A percentile compares a stretch with the other conserved stretches of the same genome.
phyloP scores from a whole-genome alignment of 2,888 invertebrate species.

The Drepanosiphum platanoidis region DNA sequence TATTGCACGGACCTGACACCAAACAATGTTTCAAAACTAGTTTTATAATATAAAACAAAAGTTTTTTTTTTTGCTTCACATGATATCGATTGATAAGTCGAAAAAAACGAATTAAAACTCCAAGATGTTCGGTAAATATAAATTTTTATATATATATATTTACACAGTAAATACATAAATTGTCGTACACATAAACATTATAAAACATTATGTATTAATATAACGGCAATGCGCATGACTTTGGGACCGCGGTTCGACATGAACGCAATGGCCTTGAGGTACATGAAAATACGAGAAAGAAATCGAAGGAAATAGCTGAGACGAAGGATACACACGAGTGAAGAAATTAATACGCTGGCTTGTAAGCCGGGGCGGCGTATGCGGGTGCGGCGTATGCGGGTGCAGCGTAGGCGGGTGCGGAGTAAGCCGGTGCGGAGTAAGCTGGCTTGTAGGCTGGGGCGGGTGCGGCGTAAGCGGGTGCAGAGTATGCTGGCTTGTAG shows the following conservation, averaged over 20 bases:
- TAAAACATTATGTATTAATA: background rate
- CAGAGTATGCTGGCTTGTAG: no score
- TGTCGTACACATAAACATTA: background rate
- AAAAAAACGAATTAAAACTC: no score
- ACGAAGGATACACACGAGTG: background rate
- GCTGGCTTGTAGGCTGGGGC: background rate
- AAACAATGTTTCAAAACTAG: no score
- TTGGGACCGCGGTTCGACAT: background rate
- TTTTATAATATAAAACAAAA: no score
- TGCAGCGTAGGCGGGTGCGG: background rate
- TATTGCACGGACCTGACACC: no score
- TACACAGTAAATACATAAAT: constrained; percentile 12
- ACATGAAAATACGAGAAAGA: constrained; percentile 8
- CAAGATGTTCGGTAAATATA: background rate
- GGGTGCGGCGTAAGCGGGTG: constrained; percentile 12
- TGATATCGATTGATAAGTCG: no score
- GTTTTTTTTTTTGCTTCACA: no score
- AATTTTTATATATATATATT: constrained; percentile 7
- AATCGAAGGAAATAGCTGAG: background rate
- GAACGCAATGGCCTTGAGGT: constrained; percentile 29
- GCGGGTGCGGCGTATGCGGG: background rate
- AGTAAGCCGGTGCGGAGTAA: background rate
- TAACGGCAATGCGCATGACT: background rate
- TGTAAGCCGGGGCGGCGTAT: constrained; percentile 4
- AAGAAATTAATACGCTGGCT: background rate